Conservation (phyloP, 2,888 invertebrate species). For the Megastigmus dorsalis region DNA sequence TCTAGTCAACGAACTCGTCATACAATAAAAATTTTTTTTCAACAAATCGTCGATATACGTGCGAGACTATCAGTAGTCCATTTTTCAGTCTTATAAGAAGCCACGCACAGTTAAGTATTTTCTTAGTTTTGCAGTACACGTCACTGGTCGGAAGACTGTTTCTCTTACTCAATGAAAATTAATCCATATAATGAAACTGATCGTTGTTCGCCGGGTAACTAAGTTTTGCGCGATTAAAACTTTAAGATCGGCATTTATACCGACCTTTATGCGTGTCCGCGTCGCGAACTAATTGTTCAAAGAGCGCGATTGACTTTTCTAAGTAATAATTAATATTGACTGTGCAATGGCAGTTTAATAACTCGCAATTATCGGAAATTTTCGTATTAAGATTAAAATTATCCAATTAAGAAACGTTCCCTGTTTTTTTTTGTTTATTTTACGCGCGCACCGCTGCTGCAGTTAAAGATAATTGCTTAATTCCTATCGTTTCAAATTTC, state of each 20-base stretch:
- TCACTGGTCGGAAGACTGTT: neutral
- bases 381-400: neutral
- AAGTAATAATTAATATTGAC: slow-evolving; percentile 30
- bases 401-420: slow-evolving; percentile 22
- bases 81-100: too few species aligned
- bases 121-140: neutral
- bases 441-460: too few species aligned
- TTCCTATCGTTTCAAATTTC: too few species aligned
- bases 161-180: neutral
- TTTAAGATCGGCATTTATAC: neutral
- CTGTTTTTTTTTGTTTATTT: neutral
- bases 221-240: slow-evolving; percentile 33
- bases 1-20: too few species aligned
- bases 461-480: too few species aligned
- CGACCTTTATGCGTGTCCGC: neutral
- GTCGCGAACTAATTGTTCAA: slow-evolving; percentile 11
- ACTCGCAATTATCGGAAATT: neutral
- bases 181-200: slow-evolving; percentile 8
- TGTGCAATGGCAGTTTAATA: slow-evolving; percentile 33
- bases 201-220: slow-evolving; percentile 10
- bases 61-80: too few species aligned
- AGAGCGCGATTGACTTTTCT: slow-evolving; percentile 16
- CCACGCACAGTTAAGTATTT: neutral
- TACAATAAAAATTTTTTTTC: too few species aligned
- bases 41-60: too few species aligned